A percentile compares a stretch with the other conserved stretches of the same genome.
phyloP scores from a whole-genome alignment of 2,113 vertebrate genomes.

The Pedionomus torquatus region DNA sequence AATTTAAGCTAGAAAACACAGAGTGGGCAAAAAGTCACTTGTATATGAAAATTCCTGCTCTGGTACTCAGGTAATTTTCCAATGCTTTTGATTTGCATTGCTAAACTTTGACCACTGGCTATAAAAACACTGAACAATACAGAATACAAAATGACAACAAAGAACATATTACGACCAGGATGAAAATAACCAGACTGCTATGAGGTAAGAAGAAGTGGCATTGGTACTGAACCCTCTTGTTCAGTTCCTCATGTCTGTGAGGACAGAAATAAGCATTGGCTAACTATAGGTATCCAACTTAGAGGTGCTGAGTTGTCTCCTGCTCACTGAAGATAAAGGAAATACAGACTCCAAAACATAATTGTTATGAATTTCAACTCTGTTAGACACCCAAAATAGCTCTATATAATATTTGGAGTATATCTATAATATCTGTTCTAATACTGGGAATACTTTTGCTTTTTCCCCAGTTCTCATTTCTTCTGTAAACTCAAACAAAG shows the following conservation, averaged over 20 bases:
- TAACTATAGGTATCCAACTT: not conserved
- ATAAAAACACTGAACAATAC: not conserved
- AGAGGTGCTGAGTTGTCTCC: not conserved
- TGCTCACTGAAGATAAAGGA: not conserved
- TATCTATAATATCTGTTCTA: too few species aligned
- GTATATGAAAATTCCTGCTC: not conserved
- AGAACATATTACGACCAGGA: not conserved
- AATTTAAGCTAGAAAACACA: not conserved
- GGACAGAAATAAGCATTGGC: not conserved
- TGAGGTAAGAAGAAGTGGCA: not conserved
- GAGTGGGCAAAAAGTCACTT: not conserved
- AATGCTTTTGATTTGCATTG: accelerated
- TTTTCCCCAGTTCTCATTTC: not conserved
- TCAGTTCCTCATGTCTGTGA: not conserved
- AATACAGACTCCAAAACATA: not conserved
- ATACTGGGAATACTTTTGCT: not conserved
- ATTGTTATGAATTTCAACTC: not conserved
- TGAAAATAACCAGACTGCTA: not conserved
- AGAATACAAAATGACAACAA: not conserved
- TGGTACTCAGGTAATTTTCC: not conserved
- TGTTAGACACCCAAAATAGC: not conserved
- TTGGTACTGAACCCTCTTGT: not conserved
- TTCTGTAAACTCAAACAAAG: not conserved
- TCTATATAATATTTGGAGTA: too few species aligned
- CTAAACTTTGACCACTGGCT: not conserved